phyloP scores from a whole-genome alignment of 2,797 vertebrate genomes.

The Champsocephalus gunnari region DNA sequence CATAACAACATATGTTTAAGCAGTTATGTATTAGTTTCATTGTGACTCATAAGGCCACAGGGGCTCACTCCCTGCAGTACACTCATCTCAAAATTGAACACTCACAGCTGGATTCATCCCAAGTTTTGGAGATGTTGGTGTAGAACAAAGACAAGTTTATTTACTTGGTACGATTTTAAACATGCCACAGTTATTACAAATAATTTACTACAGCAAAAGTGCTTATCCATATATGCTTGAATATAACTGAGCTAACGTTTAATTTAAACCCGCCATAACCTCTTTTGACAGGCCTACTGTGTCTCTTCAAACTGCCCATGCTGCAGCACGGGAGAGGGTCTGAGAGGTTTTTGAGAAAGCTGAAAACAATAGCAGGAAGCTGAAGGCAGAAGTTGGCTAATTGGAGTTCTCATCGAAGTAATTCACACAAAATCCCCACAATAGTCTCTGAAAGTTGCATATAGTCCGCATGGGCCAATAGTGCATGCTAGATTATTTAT shows the following conservation, averaged over 20 bases:
- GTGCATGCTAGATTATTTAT: too few relatives aligned
- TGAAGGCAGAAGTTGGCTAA: neutral
- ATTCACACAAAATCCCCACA: neutral
- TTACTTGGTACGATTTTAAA: neutral
- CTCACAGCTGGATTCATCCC: neutral
- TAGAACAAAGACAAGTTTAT: neutral
- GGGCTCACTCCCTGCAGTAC: neutral
- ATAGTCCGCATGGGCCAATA: too few relatives aligned
- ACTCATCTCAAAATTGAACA: neutral
- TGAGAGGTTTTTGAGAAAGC: slow-evolving; percentile 7
- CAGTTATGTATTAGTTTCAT: slow-evolving; percentile 32
- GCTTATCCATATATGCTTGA: too few relatives aligned
- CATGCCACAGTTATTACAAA: fast-evolving
- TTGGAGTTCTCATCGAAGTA: slow-evolving; percentile 4
- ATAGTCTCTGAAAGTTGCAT: neutral
- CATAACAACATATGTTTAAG: neutral
- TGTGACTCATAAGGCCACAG: slow-evolving; percentile 32
- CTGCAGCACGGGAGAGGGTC: neutral
- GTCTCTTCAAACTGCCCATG: neutral
- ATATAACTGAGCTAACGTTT: too few relatives aligned
- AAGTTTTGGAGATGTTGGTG: neutral
- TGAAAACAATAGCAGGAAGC: slow-evolving; percentile 47
- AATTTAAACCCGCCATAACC: too few relatives aligned
- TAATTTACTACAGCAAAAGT: too few relatives aligned
- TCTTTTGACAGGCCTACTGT: too few relatives aligned